Percentiles rank a stretch among this genome's conserved stretches.
Evolutionary conservation across 2,888 invertebrate genomes (phyloP).

Genomic region (Muscina levida): DNA sequence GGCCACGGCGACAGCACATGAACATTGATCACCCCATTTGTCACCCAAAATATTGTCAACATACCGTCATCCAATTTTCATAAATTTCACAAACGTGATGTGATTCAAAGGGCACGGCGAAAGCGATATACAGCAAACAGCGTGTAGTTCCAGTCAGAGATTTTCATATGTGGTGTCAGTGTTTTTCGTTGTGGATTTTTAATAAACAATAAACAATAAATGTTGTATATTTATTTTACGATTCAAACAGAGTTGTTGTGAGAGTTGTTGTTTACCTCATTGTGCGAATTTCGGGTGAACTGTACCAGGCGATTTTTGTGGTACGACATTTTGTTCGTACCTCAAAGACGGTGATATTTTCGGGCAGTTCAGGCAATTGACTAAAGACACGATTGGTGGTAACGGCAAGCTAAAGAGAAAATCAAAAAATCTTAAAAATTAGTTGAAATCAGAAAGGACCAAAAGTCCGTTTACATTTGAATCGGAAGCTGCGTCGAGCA

Average conservation of each 20-base stretch:
- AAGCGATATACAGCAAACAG: conserved; percentile 24
- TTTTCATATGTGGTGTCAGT: too few relatives aligned
- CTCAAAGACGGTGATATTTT: conserved; percentile 81
- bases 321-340: conserved; percentile 81
- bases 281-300: conserved; percentile 80
- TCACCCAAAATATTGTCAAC: conserved; percentile 21
- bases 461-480: too few relatives aligned
- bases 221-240: conserved; percentile 28
- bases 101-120: not conserved
- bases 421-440: not conserved
- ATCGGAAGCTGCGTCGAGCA: too few relatives aligned
- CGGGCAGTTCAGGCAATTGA: conserved; percentile 81
- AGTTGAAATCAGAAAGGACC: not conserved
- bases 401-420: conserved; percentile 80
- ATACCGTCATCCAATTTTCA: conserved; percentile 55
- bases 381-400: conserved; percentile 80
- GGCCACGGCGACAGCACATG: conserved; percentile 15
- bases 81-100: conserved; percentile 48
- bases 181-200: not conserved
- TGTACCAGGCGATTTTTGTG: conserved; percentile 83
- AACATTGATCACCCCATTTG: conserved; percentile 34
- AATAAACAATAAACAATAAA: conserved; percentile 35
- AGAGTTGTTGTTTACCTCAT: conserved; percentile 73
- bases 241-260: conserved; percentile 10
- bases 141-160: conserved; percentile 2